Conservation (phyloP, 2,888 invertebrate species). For the Eilema sororculum region DNA sequence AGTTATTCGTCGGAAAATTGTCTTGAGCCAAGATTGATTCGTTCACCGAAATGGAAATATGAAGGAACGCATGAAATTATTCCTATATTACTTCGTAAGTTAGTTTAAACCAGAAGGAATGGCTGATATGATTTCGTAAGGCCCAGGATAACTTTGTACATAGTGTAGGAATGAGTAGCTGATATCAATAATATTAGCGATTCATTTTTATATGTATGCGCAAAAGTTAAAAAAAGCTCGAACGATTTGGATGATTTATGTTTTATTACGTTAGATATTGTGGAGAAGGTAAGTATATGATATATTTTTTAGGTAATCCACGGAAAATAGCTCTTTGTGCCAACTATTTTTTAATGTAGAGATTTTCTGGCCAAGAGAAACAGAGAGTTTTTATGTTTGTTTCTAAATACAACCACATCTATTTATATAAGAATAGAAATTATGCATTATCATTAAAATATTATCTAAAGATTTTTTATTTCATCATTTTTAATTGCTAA, state of each 20-base stretch:
- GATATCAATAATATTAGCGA: too few species aligned
- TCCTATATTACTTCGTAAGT: too few species aligned
- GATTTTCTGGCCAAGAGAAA: not conserved
- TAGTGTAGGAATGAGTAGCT: too few species aligned
- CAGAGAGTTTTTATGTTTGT: not conserved
- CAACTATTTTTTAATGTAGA: not conserved
- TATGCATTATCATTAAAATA: not conserved
- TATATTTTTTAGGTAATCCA: too few species aligned
- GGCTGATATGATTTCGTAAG: not conserved
- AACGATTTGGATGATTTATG: not conserved
- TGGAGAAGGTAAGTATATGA: not conserved
- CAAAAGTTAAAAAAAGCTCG: too few species aligned
- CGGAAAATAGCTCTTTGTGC: too few species aligned
- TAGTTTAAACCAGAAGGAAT: not conserved
- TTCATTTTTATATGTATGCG: not conserved
- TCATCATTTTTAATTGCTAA: not conserved
- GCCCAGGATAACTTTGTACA: not conserved
- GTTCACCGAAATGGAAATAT: conserved; percentile 1
- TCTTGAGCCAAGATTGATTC: not conserved
- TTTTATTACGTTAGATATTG: not conserved
- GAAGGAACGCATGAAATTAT: not conserved
- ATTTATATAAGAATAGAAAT: not conserved
- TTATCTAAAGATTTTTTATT: not conserved
- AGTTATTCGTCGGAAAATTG: conserved; percentile 4
- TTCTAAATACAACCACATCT: not conserved